Percentiles rank a stretch among this genome's conserved stretches.
Conservation (phyloP, 2,888 invertebrate genomes). For the Oxytorus armatus region DNA sequence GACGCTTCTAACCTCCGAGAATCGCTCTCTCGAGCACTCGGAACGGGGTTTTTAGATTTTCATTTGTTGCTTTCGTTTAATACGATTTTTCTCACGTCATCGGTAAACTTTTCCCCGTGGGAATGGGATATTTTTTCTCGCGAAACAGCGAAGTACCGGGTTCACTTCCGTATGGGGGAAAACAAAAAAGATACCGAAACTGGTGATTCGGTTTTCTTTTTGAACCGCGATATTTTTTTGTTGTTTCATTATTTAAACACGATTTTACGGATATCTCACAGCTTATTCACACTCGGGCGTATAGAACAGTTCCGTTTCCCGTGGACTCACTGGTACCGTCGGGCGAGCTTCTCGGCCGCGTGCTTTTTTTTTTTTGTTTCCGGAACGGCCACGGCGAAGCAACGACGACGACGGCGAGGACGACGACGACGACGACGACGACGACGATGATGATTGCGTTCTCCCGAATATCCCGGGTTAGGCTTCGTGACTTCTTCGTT, state of each 20-base stretch:
- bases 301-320: no score
- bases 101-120: neutral
- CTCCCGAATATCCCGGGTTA: slow-evolving; percentile 67
- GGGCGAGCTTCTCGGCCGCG: neutral
- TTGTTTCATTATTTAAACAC: no score
- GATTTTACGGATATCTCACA: no score
- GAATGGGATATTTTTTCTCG: slow-evolving; percentile 17
- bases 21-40: slow-evolving; percentile 13
- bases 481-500: slow-evolving; percentile 85
- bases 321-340: no score
- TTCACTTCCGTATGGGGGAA: no score
- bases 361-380: neutral
- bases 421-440: slow-evolving; percentile 9
- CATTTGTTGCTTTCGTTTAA: neutral
- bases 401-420: neutral
- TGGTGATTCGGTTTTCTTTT: no score
- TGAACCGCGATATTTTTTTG: no score
- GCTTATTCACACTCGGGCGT: neutral
- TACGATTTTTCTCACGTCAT: neutral
- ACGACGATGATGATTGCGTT: slow-evolving; percentile 57
- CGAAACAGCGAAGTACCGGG: no score
- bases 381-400: neutral
- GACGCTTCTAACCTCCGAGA: slow-evolving; percentile 23
- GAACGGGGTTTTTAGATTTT: neutral
- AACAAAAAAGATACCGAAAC: neutral